phyloP scores from a whole-genome alignment of 2,888 invertebrate genomes.

The Amiota communis region DNA sequence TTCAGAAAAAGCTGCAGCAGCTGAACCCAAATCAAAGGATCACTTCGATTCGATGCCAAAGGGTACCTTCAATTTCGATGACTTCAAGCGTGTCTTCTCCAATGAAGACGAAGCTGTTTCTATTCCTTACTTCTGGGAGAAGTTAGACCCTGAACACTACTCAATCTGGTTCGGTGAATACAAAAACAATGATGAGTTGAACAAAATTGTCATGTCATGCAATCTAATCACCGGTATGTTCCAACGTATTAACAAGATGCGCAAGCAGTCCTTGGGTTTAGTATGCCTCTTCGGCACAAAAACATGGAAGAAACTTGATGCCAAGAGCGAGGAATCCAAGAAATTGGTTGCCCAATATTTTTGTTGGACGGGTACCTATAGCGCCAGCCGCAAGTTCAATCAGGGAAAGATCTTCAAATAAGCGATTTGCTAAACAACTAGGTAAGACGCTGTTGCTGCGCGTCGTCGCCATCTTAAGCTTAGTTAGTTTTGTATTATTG shows the following conservation, averaged over 20 bases:
- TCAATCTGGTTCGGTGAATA: conserved; percentile 99
- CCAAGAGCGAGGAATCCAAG: conserved; percentile 86
- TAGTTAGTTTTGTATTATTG: too few species aligned
- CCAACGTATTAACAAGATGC: conserved; percentile 98
- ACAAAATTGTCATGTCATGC: too few species aligned
- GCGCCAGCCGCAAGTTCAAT: conserved; percentile 92
- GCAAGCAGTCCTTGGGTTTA: conserved; percentile 96
- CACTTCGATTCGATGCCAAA: conserved; percentile 94
- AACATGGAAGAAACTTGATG: conserved; percentile 95
- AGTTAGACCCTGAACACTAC: conserved; percentile 96
- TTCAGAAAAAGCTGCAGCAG: conserved; percentile 80
- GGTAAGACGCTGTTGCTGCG: background rate
- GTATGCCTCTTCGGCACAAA: conserved; percentile 92
- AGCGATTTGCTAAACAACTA: conserved; percentile 63
- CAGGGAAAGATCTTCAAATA: conserved; percentile 99
- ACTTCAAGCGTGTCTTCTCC: conserved; percentile 97
- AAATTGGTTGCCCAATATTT: conserved; percentile 91
- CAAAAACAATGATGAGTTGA: conserved; percentile 93
- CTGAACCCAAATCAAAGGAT: conserved; percentile 89
- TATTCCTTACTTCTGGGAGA: conserved; percentile 98
- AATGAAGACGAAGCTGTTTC: conserved; percentile 95
- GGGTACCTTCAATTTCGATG: conserved; percentile 95
- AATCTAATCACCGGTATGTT: conserved; percentile 98
- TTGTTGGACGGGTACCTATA: conserved; percentile 90
- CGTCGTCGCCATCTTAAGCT: conserved; percentile 13